Conservation (phyloP, 1,140 invertebrate genomes). For the Sipha flava region DNA sequence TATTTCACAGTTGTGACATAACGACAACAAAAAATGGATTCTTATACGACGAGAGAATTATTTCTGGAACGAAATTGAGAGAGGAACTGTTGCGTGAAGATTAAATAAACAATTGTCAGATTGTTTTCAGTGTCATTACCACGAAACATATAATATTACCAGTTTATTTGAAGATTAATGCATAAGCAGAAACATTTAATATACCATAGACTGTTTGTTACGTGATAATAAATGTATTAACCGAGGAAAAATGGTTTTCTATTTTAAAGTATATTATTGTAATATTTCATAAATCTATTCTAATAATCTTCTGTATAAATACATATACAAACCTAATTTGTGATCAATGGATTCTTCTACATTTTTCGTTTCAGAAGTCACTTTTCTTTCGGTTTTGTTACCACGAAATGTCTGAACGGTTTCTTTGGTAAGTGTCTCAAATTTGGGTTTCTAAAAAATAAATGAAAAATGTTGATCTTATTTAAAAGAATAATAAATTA, state of each 20-base stretch:
- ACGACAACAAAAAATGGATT: neutral
- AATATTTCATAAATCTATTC: no score
- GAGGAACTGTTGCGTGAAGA: neutral
- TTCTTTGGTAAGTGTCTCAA: slow-evolving; percentile 39
- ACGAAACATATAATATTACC: neutral
- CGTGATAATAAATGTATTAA: neutral
- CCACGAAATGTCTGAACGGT: slow-evolving; percentile 39
- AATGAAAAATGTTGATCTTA: neutral
- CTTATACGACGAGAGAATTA: neutral
- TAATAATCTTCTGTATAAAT: neutral
- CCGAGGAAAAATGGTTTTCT: neutral
- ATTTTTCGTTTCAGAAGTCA: slow-evolving; percentile 37
- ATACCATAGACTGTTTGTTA: neutral
- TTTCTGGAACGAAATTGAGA: slow-evolving; percentile 6
- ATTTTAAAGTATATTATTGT: neutral
- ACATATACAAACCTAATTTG: slow-evolving; percentile 1
- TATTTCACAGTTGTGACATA: neutral
- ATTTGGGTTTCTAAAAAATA: slow-evolving; percentile 35
- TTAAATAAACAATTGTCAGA: neutral
- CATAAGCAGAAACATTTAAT: neutral
- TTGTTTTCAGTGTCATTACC: neutral
- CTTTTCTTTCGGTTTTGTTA: slow-evolving; percentile 38
- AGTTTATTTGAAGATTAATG: neutral
- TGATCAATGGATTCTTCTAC: neutral
- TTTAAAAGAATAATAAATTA: no score